Base-by-base conservation (phyloP, 1,140 invertebrate genomes). In the Camponotus vicinus region DNA sequence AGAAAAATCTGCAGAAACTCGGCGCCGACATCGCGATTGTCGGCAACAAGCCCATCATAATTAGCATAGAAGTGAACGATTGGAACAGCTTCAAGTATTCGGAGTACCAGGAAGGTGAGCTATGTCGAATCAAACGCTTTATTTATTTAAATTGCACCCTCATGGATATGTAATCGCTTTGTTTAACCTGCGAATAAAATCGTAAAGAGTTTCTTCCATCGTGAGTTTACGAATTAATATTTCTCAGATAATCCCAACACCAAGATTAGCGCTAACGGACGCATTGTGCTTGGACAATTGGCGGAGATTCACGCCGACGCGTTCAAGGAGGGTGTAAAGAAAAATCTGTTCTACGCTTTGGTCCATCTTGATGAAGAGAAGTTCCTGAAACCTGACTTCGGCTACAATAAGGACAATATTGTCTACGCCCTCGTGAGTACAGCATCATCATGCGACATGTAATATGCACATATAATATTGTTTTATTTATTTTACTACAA, bases 361-460 rank as follows among this genome's bases (percentile, higher is more conserved):
- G 85, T 97, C 3, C 96, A 96, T 63, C 93, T 97, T 52, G 96
- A 97, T 76, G 96, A 97, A 49, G 94, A 96, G 13, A 96, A 97
- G 90, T 97, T 97, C 89, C 92, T 97, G 57, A 97, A 97, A 93
- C 96, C 96, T 4, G 96, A 96, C 32, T 97, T 97, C 80, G 95
- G 94, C 3, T 94, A 96, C 27, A 96, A 96, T 73, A 96, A 96
- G 49, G 96, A 97, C 5, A 96, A 97, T 90, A 95, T 97, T 55
- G 95, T 92, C 0, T 88, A 92, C 3, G 32, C 93, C n/a, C 71
- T 92, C 9, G 92, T 96, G 4, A 94, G 91, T 90, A 89, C 40
- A 80, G 27, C 40, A 52, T 76, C 6, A 45, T 83, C 7, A 3
- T 18, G 32, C 1, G 13, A 21, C 37, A n/a, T 21, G 32, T 13